A percentile compares a stretch with the other conserved stretches of the same genome.
Evolutionary conservation across 2,113 vertebrate species (phyloP).

Genomic region (Toxotes chatareus): DNA sequence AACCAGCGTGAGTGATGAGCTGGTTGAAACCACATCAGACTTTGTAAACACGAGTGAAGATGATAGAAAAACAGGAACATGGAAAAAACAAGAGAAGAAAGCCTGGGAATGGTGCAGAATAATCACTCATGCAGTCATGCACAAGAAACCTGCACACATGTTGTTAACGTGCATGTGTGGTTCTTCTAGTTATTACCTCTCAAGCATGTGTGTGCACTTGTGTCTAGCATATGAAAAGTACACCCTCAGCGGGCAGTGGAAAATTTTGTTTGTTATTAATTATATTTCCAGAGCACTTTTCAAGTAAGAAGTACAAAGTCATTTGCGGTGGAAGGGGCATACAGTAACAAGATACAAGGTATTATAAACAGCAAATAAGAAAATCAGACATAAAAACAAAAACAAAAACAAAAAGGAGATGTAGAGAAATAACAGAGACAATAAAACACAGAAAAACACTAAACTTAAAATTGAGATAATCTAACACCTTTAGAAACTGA

Average conservation of each 20-base stretch:
- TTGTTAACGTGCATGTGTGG: slow-evolving; percentile 15
- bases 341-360: not conserved
- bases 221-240: slow-evolving; percentile 17
- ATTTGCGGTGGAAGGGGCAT: not conserved
- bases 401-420: too few relatives aligned
- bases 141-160: slow-evolving; percentile 28
- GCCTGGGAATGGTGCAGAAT: slow-evolving; percentile 42
- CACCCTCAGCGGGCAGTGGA: not conserved
- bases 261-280: not conserved
- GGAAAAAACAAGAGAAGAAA: slow-evolving; percentile 47
- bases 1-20: slow-evolving; percentile 62
- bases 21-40: slow-evolving; percentile 63
- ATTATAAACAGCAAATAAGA: not conserved
- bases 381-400: not conserved
- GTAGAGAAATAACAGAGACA: too few relatives aligned
- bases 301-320: not conserved
- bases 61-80: slow-evolving; percentile 43
- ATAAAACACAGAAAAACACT: too few relatives aligned
- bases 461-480: too few relatives aligned
- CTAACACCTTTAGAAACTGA: too few relatives aligned
- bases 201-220: not conserved
- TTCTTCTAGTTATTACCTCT: not conserved
- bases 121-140: slow-evolving; percentile 27
- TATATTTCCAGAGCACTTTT: not conserved
- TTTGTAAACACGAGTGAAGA: slow-evolving; percentile 55